Evolutionary conservation across 2,888 invertebrate genomes (phyloP), one percentile per base, ranked within the genome.

Genomic region (Campoplex capitator): DNA sequence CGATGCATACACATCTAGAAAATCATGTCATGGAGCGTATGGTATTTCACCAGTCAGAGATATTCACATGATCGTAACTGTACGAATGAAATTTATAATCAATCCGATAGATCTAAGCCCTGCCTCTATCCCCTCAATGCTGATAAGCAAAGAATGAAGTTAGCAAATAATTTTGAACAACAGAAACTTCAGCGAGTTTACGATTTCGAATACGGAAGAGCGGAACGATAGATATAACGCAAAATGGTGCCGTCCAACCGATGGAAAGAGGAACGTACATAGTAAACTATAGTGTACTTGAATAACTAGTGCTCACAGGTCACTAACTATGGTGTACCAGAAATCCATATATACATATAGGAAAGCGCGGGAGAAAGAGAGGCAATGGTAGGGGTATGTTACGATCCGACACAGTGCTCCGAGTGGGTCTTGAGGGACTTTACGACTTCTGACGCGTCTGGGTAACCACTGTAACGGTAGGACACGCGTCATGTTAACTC

Each of bases 401-500:
- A 82, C 85, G 62, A 73, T 68, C 73, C 48, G 48, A 82, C 78
- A 75, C 78, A 70, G 70, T 79, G 45, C 48, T 68, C 54, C 68
- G 48, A 54, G 54, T 38, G 68, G 78, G 75, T 75, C 79, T 86
- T 83, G 74, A 79, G 86, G 83, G 78, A 86, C 71, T 83, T 83
- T 86, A 86, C 75, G 83, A 83, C 79, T 86, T 71, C 75, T 75
- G 79, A 75, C 71, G 75, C 75, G 51, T 58, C 51, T 70, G 86
- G 83, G 65, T 86, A 86, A 83, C 78, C 83, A 83, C 79, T 70
- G 70, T 70, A 79, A 86, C 86, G 70, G 62, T 75, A 48, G 78
- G 70, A 79, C 86, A 86, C 79, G 75, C 78, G 82, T 78, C 82
- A 83, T 83, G 82, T 85, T 78, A 78, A 56, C 54, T 62, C 65